Evolutionary conservation across 2,113 vertebrate genomes (phyloP).

Genomic region (Pachycephala philippinensis): DNA sequence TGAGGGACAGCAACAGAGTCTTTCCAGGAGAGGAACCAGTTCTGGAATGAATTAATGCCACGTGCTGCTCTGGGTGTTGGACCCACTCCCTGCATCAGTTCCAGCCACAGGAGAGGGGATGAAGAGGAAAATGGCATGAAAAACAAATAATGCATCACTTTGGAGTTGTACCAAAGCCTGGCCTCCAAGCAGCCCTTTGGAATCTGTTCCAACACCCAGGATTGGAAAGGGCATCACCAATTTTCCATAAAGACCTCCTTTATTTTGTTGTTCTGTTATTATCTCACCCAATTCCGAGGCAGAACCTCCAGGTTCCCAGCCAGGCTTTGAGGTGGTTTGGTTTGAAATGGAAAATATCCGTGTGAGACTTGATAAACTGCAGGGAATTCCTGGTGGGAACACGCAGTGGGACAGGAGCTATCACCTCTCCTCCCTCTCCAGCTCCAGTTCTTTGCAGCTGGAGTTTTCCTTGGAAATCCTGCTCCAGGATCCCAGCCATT

Average conservation of each 20-base stretch:
- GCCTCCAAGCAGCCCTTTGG: background rate
- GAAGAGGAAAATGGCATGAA: background rate
- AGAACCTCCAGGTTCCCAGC: background rate
- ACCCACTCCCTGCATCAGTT: background rate
- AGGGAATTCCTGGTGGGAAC: background rate
- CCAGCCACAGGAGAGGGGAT: background rate
- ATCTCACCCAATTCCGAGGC: rapidly evolving
- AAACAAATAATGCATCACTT: background rate
- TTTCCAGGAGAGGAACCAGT: background rate
- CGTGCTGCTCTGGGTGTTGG: background rate
- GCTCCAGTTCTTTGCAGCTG: background rate
- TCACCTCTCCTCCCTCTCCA: background rate
- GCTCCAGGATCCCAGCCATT: background rate
- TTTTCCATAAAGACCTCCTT: background rate
- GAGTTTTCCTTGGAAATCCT: background rate
- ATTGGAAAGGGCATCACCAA: background rate
- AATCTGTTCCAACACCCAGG: background rate
- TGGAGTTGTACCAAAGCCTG: background rate
- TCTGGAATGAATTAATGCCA: background rate
- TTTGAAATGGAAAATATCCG: background rate
- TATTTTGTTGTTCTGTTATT: background rate
- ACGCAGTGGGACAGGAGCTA: background rate
- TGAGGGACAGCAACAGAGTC: background rate
- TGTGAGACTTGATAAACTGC: background rate
- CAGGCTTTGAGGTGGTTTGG: background rate